Evolutionary conservation across 2,797 vertebrate species (phyloP), one percentile per base, ranked within the genome.

Genomic region (Brachymystax lenok): DNA sequence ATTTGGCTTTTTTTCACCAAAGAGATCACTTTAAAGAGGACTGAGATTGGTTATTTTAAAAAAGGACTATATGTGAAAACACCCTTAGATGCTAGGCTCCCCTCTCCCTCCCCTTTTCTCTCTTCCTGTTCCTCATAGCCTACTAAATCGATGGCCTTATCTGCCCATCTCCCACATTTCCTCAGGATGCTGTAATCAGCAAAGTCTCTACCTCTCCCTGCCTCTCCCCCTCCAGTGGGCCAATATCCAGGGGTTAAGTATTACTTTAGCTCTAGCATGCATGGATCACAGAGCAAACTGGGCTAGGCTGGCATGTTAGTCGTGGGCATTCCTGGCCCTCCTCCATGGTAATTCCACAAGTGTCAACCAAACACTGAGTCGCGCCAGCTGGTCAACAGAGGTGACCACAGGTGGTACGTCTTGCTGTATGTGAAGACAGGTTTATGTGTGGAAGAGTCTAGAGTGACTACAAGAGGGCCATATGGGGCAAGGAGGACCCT

Each of bases 341-440:
- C 74, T 71, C 72, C 77, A 67, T 69, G 73, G 72, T n/a, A 19
- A 68, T 71, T 68, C 28, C 8, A 33, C 68, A 33, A 77, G 76
- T 51, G 79, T 72, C 69, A 84, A 79, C 73, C 59, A 85, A 85
- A 84, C 74, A 82, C 71, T 74, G 79, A 83, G 63, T 80, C 80
- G 77, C 72, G 72, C 67, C 77, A 73, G 71, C 77, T 72, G 70
- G 61, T 71, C 30, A 16, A 35, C 63, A 24, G 61, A 12, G 56
- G 5, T 68, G 21, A 52, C 52, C 50, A 72, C 56, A 51, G 35
- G 63, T 13, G 24, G 21, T 27, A 19, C 40, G 27, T 66, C 10
- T 30, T 16, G 4, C 27, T 52, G 50, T 14, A 51, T 71, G n/a
- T 71, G 30, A 61, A 68, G 3, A 16, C n/a, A 72, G 3, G 12